A percentile compares a stretch with the other conserved stretches of the same genome.
These are phyloP conservation scores for Leptodactylus fuscus DNA, from an alignment of 2,113 vertebrate species.

Conservation along the genomic window DNA sequence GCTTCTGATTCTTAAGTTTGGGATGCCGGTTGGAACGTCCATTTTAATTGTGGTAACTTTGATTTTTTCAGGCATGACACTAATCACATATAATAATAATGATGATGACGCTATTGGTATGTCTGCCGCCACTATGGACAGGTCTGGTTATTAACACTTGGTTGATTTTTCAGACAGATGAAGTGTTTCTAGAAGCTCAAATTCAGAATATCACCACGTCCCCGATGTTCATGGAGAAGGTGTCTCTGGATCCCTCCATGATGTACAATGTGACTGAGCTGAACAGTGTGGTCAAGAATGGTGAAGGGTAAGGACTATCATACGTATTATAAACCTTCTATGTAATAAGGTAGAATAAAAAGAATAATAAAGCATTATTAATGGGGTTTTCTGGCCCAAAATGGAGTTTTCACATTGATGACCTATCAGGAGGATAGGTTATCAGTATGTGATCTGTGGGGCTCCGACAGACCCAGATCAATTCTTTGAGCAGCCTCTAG, in stretches of 20 bases:
- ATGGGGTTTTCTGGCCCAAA: too few species aligned
- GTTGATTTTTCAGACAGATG: slow-evolving; percentile 85
- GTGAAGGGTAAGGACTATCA: slow-evolving; percentile 77
- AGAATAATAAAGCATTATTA: too few species aligned
- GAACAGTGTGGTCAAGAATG: slow-evolving; percentile 77
- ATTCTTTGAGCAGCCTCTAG: too few species aligned
- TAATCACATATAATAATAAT: slow-evolving; percentile 77
- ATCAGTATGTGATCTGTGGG: too few species aligned
- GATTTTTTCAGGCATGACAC: slow-evolving; percentile 88
- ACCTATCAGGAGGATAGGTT: too few species aligned
- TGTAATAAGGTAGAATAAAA: too few species aligned
- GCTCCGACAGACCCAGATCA: too few species aligned
- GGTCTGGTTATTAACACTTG: slow-evolving; percentile 22
- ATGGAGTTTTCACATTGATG: too few species aligned
- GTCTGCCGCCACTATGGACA: not conserved
- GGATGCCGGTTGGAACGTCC: slow-evolving; percentile 75
- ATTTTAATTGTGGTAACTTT: slow-evolving; percentile 76
- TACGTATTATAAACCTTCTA: too few species aligned
- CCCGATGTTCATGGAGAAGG: slow-evolving; percentile 99
- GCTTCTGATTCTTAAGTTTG: slow-evolving; percentile 72
- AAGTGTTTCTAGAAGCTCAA: slow-evolving; percentile 98
- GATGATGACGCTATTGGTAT: not conserved
- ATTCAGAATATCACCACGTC: slow-evolving; percentile 99
- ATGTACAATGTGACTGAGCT: slow-evolving; percentile 97
- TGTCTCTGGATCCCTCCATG: slow-evolving; percentile 94